Percentiles rank a stretch among this genome's conserved stretches.
Conservation (phyloP, 2,113 vertebrate species). For the Pomatostomus ruficeps region DNA sequence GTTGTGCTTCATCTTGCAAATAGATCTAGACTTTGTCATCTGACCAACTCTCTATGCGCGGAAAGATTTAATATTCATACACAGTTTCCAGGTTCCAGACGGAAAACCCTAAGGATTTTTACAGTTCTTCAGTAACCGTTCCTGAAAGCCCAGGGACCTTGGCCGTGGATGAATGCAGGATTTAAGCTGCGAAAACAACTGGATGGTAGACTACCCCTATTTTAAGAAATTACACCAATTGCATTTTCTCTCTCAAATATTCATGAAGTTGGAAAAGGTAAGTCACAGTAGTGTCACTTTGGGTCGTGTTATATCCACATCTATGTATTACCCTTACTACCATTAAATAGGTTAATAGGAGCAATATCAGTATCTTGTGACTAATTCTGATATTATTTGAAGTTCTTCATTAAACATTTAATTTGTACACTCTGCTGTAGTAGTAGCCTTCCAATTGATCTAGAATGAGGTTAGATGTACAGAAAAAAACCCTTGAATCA, state of each 20-base stretch:
- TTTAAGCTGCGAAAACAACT: background rate
- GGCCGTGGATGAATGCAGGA: background rate
- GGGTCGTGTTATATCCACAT: background rate
- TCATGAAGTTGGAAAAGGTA: background rate
- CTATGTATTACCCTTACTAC: background rate
- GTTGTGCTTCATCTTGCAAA: background rate
- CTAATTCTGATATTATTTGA: background rate
- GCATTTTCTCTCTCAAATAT: background rate
- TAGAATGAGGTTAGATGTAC: background rate
- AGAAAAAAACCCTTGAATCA: background rate
- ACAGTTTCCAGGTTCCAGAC: background rate
- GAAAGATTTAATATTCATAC: background rate
- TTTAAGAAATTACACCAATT: background rate
- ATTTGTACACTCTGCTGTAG: background rate
- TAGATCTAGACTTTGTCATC: background rate
- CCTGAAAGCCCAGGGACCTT: background rate
- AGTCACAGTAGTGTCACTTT: background rate
- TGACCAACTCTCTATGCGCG: background rate
- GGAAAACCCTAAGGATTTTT: background rate
- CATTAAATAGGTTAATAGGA: background rate
- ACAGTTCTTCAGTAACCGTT: background rate
- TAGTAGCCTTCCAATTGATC: background rate
- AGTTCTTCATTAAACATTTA: background rate
- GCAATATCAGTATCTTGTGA: background rate
- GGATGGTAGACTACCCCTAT: background rate